phyloP scores from a whole-genome alignment of 2,113 vertebrate genomes.

The Tenrec ecaudatus region DNA sequence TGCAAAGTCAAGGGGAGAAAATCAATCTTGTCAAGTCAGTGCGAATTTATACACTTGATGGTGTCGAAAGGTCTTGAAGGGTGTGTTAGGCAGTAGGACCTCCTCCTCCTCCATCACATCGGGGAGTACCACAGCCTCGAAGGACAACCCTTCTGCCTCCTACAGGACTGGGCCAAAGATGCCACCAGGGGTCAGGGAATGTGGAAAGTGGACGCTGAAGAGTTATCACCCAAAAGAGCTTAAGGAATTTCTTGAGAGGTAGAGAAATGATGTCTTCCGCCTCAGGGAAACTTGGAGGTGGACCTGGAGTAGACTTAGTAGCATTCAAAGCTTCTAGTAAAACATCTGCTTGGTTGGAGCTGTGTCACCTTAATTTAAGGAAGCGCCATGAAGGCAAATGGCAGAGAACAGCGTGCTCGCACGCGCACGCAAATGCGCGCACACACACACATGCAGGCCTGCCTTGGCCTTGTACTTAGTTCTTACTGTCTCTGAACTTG shows the following conservation, averaged over 20 bases:
- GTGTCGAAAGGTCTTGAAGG: conserved; percentile 60
- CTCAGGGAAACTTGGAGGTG: background rate
- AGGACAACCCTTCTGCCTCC: background rate
- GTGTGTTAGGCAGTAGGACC: background rate
- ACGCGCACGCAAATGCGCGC: background rate
- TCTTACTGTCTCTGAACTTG: background rate
- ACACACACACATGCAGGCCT: background rate
- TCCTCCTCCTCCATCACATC: conserved; percentile 38
- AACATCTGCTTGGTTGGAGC: background rate
- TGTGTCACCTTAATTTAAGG: background rate
- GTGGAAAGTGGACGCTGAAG: background rate
- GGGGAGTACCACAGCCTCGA: background rate
- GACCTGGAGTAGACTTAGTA: background rate
- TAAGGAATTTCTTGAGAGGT: background rate
- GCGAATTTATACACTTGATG: conserved; percentile 72
- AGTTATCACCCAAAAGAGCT: background rate
- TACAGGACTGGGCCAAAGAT: background rate
- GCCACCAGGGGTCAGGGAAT: background rate
- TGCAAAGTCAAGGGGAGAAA: conserved; percentile 72
- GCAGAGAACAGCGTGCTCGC: too few species aligned
- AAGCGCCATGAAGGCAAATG: background rate
- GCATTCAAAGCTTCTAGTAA: background rate
- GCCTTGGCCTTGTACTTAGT: background rate
- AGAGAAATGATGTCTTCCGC: background rate
- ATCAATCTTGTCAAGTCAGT: conserved; percentile 79